phyloP scores from a whole-genome alignment of 2,888 invertebrate genomes.

The Epistrophe eligans region DNA sequence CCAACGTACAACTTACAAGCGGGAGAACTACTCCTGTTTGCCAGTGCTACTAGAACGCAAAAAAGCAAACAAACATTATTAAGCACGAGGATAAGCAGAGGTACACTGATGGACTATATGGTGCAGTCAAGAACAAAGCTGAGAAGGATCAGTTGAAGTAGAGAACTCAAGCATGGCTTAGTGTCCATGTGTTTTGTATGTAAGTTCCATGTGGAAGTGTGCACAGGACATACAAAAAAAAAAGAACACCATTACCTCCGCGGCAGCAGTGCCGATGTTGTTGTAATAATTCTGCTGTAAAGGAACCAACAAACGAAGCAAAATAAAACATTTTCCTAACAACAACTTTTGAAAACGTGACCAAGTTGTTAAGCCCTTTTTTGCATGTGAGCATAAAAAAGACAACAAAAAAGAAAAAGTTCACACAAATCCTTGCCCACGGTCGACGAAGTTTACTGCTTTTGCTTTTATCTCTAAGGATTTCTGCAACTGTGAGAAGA shows the following conservation, averaged over 20 bases:
- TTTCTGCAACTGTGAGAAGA: conserved; percentile 1
- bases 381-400: conserved; percentile 31
- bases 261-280: neutral
- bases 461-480: conserved; percentile 14
- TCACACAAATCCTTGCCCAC: conserved; percentile 26
- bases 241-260: neutral
- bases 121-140: conserved; percentile 36
- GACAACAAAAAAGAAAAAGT: neutral
- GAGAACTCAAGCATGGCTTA: conserved; percentile 33
- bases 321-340: conserved; percentile 71
- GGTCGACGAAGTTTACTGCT: conserved; percentile 6
- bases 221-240: conserved; percentile 27
- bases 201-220: conserved; percentile 33
- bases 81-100: conserved; percentile 36
- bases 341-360: conserved; percentile 76
- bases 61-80: conserved; percentile 21
- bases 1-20: conserved; percentile 7
- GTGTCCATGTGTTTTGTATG: conserved; percentile 12
- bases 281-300: conserved; percentile 34
- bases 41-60: conserved; percentile 17
- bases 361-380: conserved; percentile 77
- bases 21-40: conserved; percentile 25
- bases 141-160: conserved; percentile 55
- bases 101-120: conserved; percentile 5
- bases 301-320: conserved; percentile 57